Conservation (phyloP, 1,140 invertebrate species). For the Lucilia sericata region DNA sequence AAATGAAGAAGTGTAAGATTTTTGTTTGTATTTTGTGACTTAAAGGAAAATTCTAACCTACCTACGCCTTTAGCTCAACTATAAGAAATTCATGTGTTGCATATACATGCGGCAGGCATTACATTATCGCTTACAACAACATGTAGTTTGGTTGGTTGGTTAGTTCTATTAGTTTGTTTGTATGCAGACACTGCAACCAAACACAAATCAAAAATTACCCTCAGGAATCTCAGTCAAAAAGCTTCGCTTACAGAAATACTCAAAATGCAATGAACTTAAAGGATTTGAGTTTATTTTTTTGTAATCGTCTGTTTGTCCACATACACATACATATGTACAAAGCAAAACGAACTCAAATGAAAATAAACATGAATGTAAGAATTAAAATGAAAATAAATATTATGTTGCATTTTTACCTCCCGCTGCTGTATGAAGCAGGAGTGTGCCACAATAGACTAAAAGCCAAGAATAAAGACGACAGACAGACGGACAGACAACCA, state of each 20-base stretch:
- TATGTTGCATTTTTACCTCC: conserved; percentile 26
- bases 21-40: not conserved
- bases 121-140: not conserved
- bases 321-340: too few species aligned
- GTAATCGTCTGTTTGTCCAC: not conserved
- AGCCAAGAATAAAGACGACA: not conserved
- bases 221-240: conserved; percentile 13
- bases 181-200: not conserved
- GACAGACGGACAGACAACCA: not conserved
- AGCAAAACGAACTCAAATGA: not conserved
- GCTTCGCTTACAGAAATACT: not conserved
- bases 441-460: conserved; percentile 13
- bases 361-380: conserved; percentile 27
- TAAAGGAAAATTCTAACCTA: not conserved
- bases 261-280: not conserved
- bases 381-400: conserved; percentile 28
- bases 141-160: not conserved
- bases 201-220: conserved; percentile 20
- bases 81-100: not conserved
- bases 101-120: not conserved
- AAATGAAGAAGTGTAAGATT: not conserved
- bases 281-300: not conserved
- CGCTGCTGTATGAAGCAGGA: conserved; percentile 16
- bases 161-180: too few species aligned
- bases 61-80: not conserved